Evolutionary conservation across 1,140 invertebrate genomes (phyloP), one percentile per base, ranked within the genome.

Genomic region (Uloborus diversus): DNA sequence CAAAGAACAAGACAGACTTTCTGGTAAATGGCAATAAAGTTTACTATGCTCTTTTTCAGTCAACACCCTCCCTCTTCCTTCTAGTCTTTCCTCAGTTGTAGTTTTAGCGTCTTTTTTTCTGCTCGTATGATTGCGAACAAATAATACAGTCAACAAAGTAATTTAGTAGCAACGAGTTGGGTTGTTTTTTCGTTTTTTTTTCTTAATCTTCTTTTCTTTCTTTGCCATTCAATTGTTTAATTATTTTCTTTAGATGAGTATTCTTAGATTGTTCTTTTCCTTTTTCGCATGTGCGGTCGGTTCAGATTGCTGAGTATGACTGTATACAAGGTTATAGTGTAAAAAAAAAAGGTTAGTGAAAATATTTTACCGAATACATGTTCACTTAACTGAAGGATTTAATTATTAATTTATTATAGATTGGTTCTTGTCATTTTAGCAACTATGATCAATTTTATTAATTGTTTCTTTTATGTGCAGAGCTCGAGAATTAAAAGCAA

Each of bases 71-170:
- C 23, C 33, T 25, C 17, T 11, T 56, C 28, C 53, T 57, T 7
- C 9, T 23, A 13, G 42, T 25, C 7, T 30, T 61, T 13, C 20
- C n/a, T 61, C 33, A 59, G 3, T 42, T 37, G n/a, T 73, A 20
- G 59, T 73, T 28, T 73, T 59, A 14, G n/a, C 20, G 9, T 37
- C 35, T 59, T 59, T 20, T 69, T 59, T 30, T 7, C 49, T 68
- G 64, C 64, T 35, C 56, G 53, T 65, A 68, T 79, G 76, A 79
- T 79, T 69, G 76, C 76, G 35, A 79, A 57, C 65, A 79, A 79
- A 79, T 79, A 79, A 79, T 79, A 79, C 76, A 68, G 76, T 68
- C 76, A 69, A 68, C 64, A 79, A 69, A 68, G 76, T 79, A 79
- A 79, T 79, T 79, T 68, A 79, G 76, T 69, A 79, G 62, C 64